Conservation (phyloP, 1,140 invertebrate species). For the Metopolophium dirhodum region DNA sequence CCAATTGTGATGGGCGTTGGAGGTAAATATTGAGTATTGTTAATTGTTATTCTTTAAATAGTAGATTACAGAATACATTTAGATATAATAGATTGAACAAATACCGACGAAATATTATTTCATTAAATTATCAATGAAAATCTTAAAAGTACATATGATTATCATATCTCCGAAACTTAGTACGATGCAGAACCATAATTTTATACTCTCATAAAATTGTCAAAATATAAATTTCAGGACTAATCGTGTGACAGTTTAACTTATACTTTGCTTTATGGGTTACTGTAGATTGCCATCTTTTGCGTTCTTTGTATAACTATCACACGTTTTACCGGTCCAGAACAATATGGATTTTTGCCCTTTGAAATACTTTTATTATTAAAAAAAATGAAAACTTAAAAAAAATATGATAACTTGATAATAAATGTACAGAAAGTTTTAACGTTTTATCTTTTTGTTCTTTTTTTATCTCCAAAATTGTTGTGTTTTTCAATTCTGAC, state of each 20-base stretch:
- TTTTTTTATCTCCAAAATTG: background rate
- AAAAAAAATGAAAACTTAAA: background rate
- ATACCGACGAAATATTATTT: background rate
- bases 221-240: background rate
- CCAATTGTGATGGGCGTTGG: slow-evolving; percentile 93
- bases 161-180: too few species aligned
- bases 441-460: background rate
- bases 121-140: background rate
- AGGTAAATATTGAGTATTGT: slow-evolving; percentile 70
- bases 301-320: background rate
- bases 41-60: background rate
- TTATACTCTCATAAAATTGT: background rate
- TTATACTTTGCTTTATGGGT: background rate
- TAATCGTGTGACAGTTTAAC: background rate
- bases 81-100: background rate
- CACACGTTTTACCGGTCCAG: background rate
- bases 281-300: background rate
- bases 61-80: background rate
- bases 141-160: background rate
- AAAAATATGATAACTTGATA: background rate
- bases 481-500: background rate
- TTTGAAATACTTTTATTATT: background rate
- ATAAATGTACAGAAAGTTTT: background rate
- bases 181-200: too few species aligned
- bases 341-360: background rate